Conservation (phyloP, 2,888 invertebrate genomes). For the Spisula subtruncata region DNA sequence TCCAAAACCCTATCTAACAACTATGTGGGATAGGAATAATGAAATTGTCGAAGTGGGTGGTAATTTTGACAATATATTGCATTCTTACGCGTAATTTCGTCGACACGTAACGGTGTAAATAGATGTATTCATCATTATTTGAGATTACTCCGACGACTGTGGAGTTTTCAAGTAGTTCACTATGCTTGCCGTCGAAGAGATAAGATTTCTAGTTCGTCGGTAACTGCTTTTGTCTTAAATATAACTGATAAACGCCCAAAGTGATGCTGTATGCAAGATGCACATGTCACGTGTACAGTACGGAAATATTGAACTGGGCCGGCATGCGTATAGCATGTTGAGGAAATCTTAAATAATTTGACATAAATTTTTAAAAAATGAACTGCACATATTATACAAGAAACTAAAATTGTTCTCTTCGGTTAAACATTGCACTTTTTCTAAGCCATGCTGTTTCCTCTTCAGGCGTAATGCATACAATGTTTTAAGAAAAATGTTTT, state of each 20-base stretch:
- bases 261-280: not conserved
- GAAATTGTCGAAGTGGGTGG: conserved; percentile 47
- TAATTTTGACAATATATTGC: conserved; percentile 40
- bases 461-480: not conserved
- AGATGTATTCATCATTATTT: conserved; percentile 1
- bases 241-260: conserved; percentile 14
- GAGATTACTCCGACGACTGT: conserved; percentile 16
- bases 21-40: not conserved
- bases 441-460: not conserved
- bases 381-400: no score
- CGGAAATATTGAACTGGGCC: no score
- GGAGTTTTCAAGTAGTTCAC: conserved; percentile 17
- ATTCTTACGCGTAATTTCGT: conserved; percentile 25
- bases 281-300: not conserved
- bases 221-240: conserved; percentile 20
- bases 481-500: not conserved
- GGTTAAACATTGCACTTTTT: no score
- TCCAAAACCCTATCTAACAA: not conserved
- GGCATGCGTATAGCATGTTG: no score
- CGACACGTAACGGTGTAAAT: conserved; percentile 12
- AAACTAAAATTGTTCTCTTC: no score
- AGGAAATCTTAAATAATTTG: no score
- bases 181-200: not conserved
- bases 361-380: no score
- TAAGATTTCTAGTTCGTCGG: not conserved